Base-by-base conservation (phyloP, 1,140 invertebrate genomes). In the Marisa cornuarietis region DNA sequence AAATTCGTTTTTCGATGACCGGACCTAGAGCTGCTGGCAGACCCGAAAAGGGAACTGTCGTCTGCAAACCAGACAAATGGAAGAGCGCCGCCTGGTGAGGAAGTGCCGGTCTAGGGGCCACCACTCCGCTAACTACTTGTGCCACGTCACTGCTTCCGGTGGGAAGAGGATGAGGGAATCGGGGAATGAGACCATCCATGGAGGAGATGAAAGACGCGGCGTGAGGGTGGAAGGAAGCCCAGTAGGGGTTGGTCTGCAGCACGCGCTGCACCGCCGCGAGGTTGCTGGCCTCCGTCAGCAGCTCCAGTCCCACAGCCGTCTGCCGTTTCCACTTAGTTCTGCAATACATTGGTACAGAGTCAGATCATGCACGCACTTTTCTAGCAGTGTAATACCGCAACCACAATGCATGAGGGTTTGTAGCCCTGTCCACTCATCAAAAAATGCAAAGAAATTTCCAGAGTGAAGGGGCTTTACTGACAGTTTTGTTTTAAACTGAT, bases 321-420 rank as follows among this genome's bases (percentile, higher is more conserved):
- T 99, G 98, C 14, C 98, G 94, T 91, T 99, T 99, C 98, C 98
- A 99, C 93, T 99, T 99, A 86, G 98, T 99, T 92, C 98, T 99
- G 94, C 18, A 92, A 88, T 90, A 42, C 31, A 42, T 42, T 1
- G 31, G 2, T 42, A 42, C 31, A 42, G 3, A 42, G 31, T 42
- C 31, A 42, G n/a, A n/a, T n/a, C n/a, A n/a, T n/a, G n/a, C n/a
- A n/a, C n/a, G n/a, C n/a, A n/a, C n/a, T n/a, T n/a, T n/a, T n/a
- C n/a, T n/a, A n/a, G n/a, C n/a, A n/a, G n/a, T n/a, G n/a, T n/a
- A n/a, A n/a, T n/a, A n/a, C n/a, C n/a, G n/a, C n/a, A n/a, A 42
- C 31, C 31, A 42, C 0, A 42, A 42, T 42, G 31, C 31, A 42
- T 42, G 3, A 42, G 31, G 31, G 31, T 42, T 6, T 42, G 31